Evolutionary conservation across 2,113 vertebrate species (phyloP).

Genomic region (Amphiprion ocellaris): DNA sequence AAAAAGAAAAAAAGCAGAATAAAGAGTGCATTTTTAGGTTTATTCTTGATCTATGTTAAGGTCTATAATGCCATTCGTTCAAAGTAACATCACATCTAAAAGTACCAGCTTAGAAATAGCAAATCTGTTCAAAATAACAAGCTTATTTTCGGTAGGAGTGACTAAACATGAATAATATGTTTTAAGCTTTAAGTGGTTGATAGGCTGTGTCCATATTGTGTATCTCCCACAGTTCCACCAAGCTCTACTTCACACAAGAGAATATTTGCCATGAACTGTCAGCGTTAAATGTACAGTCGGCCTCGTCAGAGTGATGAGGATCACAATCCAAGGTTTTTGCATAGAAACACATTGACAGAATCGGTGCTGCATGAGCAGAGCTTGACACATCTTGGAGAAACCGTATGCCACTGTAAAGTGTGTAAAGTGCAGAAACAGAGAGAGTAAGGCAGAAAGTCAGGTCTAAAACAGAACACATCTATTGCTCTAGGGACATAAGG

Average conservation of each 20-base stretch:
- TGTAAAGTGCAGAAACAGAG: slow-evolving; percentile 75
- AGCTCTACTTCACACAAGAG: slow-evolving; percentile 10
- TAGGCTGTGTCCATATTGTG: slow-evolving; percentile 22
- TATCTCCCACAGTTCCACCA: not conserved
- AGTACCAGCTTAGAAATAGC: slow-evolving; percentile 53
- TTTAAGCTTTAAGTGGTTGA: slow-evolving; percentile 39
- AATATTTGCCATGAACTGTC: slow-evolving; percentile 27
- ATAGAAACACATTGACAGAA: slow-evolving; percentile 77
- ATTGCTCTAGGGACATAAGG: slow-evolving; percentile 72
- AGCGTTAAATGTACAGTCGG: not conserved
- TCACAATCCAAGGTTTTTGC: slow-evolving; percentile 72
- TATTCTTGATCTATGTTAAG: slow-evolving; percentile 38
- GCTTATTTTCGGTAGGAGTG: slow-evolving; percentile 26
- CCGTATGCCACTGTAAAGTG: slow-evolving; percentile 56
- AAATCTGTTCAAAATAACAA: slow-evolving; percentile 52
- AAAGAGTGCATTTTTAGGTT: slow-evolving; percentile 29
- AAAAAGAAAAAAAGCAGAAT: slow-evolving; percentile 7
- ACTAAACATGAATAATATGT: slow-evolving; percentile 64
- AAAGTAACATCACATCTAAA: slow-evolving; percentile 61
- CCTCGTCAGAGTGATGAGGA: slow-evolving; percentile 23
- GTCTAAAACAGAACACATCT: slow-evolving; percentile 63
- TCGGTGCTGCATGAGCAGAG: slow-evolving; percentile 49
- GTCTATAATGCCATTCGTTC: slow-evolving; percentile 53
- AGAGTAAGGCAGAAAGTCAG: slow-evolving; percentile 77
- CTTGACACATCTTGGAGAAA: slow-evolving; percentile 44